Base-by-base conservation (phyloP, 2,113 vertebrate genomes). In the Apteryx owenii region DNA sequence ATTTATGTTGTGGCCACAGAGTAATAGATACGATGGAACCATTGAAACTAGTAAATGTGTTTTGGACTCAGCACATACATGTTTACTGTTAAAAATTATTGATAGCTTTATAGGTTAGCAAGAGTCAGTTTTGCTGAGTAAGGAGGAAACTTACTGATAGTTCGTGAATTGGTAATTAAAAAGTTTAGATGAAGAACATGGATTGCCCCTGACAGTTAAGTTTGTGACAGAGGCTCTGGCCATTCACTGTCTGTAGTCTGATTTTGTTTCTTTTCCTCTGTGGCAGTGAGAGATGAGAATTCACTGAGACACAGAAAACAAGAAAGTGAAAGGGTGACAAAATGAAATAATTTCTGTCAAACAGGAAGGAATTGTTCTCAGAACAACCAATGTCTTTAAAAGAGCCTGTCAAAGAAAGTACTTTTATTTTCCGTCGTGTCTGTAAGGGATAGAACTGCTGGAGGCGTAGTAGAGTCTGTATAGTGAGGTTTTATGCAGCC, bases 21-120 rank as follows among this genome's bases (percentile, higher is more conserved):
- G 14, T 25, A 13, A 33, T 53, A 54, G 36, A 9, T 53, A 60
- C n/a, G 20, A 58, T 53, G 36, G 58, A 77, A 75, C 72, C 78
- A 38, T n/a, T 83, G 50, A 81, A 84, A 90, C 28, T 28, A 73
- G 3, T 21, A 58, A 53, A 1, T 81, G 18, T 69, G 14, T 29
- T 77, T 85, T 58, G 20, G 21, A 70, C 79, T 85, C 85, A 83
- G 54, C 77, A 21, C 42, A 42, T 93, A 13, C 8, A 14, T 75
- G 20, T 89, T 92, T 92, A 60, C 36, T 81, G 7, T 89, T 94
- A 81, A 90, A 90, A 89, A 87, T 23, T 81, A 40, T 65, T 64
- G n/a, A 60, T 51, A 28, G 19, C 7, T 12, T 88, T 87, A 84
- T 88, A 84, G 22, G 11, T 61, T 72, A 68, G 38, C 16, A 53